Evolutionary conservation across 1,140 invertebrate genomes (phyloP), one percentile per base, ranked within the genome.

Genomic region (Pseudomyrmex concolor): DNA sequence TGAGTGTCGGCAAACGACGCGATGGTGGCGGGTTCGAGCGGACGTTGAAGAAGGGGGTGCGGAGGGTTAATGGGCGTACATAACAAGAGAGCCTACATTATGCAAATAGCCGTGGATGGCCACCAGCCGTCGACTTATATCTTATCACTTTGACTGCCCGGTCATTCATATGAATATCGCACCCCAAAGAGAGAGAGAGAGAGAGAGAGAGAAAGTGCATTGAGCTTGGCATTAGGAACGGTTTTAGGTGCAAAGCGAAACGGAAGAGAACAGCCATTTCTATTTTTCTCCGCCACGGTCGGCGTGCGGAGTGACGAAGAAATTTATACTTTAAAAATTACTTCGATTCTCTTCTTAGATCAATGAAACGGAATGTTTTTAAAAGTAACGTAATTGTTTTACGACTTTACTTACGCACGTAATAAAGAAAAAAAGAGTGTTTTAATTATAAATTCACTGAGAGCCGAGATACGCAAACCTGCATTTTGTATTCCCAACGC

Each of bases 51-150:
- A 57, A 78, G 87, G 62, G 68, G 67, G 84, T 67, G 84, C 71
- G 84, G 81, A 88, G 87, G 5, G 90, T 90, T 93, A 93, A 93
- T 91, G 91, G 91, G 91, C 90, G 91, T 91, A 85, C 82, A 92
- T 93, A 94, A 92, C 91, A 34, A 34, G 91, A 92, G 92, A 85
- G 84, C 86, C 89, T 90, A 90, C 86, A 93, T 94, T 94, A 93
- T 93, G 93, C 91, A 93, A 93, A 94, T 92, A 78, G 80, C 73
- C 74, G 80, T 80, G 83, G 89, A 91, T 92, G 88, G 86, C 83
- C 89, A 91, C 66, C 82, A 85, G 84, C 84, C 87, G 88, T 76
- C 83, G 71, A 90, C 89, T 91, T 89, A 90, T 91, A 89, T 90
- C 89, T 93, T 92, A 93, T 92, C 91, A 88, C 85, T 89, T 86